These are phyloP conservation scores for Cebus imitator DNA, from an alignment of 2,113 vertebrate species.

Conservation along the genomic window DNA sequence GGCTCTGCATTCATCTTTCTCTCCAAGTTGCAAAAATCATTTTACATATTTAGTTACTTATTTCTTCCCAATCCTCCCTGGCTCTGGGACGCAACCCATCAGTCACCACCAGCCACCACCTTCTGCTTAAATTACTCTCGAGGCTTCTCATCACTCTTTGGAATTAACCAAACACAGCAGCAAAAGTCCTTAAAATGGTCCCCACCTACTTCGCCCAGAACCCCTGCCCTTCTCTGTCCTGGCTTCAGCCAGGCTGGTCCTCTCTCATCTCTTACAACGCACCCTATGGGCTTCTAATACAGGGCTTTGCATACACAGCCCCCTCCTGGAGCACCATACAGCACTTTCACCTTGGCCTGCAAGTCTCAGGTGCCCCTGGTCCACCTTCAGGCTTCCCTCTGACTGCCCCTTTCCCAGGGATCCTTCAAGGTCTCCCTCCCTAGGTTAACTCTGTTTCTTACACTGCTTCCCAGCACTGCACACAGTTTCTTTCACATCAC, in stretches of 20 bases:
- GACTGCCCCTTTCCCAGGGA: not conserved
- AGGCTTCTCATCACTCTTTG: not conserved
- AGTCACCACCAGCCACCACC: not conserved
- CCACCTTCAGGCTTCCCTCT: fast-evolving
- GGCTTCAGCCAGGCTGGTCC: too few relatives aligned
- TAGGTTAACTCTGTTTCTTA: not conserved
- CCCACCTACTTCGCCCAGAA: not conserved
- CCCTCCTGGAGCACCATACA: not conserved
- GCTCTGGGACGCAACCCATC: not conserved
- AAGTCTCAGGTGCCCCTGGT: fast-evolving
- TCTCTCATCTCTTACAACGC: fast-evolving
- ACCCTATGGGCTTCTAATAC: fast-evolving
- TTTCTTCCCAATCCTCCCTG: not conserved
- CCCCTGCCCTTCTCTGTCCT: fast-evolving
- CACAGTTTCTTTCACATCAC: fast-evolving
- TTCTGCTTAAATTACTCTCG: not conserved
- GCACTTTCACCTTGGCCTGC: fast-evolving
- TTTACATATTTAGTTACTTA: not conserved
- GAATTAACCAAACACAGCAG: too few relatives aligned
- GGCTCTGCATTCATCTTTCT: not conserved
- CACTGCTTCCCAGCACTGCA: fast-evolving
- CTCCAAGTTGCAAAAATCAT: not conserved
- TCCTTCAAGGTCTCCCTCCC: too few relatives aligned
- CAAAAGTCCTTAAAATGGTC: fast-evolving
- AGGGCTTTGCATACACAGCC: fast-evolving